Evolutionary conservation across 2,113 vertebrate species (phyloP).

Genomic region (Excalfactoria chinensis): DNA sequence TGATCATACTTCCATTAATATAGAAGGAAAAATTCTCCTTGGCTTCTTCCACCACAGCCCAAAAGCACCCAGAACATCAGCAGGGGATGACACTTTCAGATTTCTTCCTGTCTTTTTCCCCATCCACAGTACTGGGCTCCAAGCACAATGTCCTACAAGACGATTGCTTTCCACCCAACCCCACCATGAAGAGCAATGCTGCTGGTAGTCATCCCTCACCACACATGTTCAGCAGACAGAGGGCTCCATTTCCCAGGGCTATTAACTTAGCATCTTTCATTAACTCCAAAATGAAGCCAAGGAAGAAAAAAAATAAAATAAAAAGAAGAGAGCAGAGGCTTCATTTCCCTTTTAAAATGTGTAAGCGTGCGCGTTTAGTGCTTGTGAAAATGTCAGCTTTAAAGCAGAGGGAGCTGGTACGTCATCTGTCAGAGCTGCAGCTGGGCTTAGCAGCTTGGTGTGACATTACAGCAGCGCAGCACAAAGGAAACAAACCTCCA

Average conservation of each 20-base stretch:
- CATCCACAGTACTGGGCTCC: neutral
- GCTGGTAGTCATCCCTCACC: neutral
- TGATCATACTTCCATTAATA: neutral
- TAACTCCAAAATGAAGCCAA: neutral
- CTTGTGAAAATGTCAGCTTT: conserved; percentile 44
- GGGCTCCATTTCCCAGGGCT: neutral
- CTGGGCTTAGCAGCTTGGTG: conserved; percentile 26
- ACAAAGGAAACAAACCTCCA: accelerated
- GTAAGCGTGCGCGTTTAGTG: neutral
- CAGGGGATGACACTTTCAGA: accelerated
- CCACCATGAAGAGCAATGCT: neutral
- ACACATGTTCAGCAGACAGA: accelerated
- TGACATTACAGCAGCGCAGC: neutral
- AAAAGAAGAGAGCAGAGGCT: neutral
- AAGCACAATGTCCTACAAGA: neutral
- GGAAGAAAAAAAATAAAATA: neutral
- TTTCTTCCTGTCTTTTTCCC: neutral
- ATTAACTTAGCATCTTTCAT: neutral
- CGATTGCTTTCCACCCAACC: accelerated
- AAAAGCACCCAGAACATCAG: neutral
- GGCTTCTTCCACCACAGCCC: neutral
- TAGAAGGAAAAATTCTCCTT: neutral
- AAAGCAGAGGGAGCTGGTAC: conserved; percentile 31
- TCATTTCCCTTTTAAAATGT: neutral
- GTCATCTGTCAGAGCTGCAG: conserved; percentile 58